phyloP scores from a whole-genome alignment of 2,888 invertebrate species.

The Anthophora plumipes region DNA sequence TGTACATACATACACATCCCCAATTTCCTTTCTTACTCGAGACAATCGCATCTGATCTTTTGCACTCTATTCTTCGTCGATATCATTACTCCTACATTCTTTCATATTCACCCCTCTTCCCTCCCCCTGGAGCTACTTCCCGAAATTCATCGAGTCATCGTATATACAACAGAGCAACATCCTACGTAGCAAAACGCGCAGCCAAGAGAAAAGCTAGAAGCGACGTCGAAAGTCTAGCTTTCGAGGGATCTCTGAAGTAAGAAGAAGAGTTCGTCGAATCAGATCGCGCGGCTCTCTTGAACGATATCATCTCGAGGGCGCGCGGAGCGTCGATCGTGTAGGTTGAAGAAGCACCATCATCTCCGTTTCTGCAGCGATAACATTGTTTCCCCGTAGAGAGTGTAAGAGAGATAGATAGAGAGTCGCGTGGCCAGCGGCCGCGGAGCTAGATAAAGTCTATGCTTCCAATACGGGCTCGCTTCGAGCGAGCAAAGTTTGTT shows the following conservation, averaged over 20 bases:
- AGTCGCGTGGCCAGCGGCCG: constrained; percentile 8
- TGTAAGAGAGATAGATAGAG: too few relatives aligned
- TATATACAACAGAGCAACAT: background rate
- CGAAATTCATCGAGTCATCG: background rate
- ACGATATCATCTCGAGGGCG: constrained; percentile 11
- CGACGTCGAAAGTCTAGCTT: background rate
- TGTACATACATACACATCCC: too few relatives aligned
- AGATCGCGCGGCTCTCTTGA: constrained; percentile 10
- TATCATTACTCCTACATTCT: background rate
- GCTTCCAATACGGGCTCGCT: constrained; percentile 26
- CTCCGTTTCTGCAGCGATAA: constrained; percentile 53
- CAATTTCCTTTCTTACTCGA: too few relatives aligned
- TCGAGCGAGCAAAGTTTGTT: constrained; percentile 49
- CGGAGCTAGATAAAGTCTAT: constrained; percentile 52
- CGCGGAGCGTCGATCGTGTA: constrained; percentile 10
- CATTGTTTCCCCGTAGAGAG: constrained; percentile 56
- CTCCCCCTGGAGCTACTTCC: too few relatives aligned
- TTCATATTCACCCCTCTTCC: background rate
- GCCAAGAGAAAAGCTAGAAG: background rate
- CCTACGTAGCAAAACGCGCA: background rate
- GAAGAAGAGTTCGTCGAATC: background rate
- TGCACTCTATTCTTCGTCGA: too few relatives aligned
- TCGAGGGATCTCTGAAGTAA: background rate
- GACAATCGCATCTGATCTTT: too few relatives aligned
- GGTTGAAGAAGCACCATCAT: constrained; percentile 43